Percentiles rank a stretch among this genome's conserved stretches.
These are phyloP conservation scores for Oreochromis aureus DNA, from an alignment of 2,113 vertebrate species.

Conservation along the genomic window DNA sequence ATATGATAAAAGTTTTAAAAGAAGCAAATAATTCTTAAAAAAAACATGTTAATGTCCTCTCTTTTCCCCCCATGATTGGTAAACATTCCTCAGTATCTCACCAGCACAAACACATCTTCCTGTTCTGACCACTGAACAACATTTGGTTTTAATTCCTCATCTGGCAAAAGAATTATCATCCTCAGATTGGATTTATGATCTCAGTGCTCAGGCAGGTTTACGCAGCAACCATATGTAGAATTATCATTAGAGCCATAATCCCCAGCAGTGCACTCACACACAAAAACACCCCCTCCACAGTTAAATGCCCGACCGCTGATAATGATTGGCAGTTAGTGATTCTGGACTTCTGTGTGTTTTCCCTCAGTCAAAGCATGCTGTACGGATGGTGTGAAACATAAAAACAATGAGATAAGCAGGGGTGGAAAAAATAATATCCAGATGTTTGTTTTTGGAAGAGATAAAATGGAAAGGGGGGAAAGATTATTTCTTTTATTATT, in stretches of 20 bases:
- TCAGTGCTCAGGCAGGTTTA: slow-evolving; percentile 71
- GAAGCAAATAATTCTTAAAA: not conserved
- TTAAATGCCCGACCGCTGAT: slow-evolving; percentile 25
- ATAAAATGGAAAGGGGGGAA: not conserved
- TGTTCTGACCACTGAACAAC: slow-evolving; percentile 43
- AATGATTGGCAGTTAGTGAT: slow-evolving; percentile 27
- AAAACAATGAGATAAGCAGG: slow-evolving; percentile 27
- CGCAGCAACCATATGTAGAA: slow-evolving; percentile 74
- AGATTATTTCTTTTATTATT: not conserved
- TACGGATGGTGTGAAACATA: not conserved
- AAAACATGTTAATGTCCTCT: not conserved
- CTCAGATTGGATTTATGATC: slow-evolving; percentile 74
- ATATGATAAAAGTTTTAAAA: not conserved
- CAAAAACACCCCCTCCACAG: not conserved
- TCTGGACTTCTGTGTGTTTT: not conserved
- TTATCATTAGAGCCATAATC: slow-evolving; percentile 73
- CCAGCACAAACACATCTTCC: slow-evolving; percentile 25
- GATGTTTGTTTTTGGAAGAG: slow-evolving; percentile 10
- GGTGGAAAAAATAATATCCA: not conserved
- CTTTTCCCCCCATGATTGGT: not conserved
- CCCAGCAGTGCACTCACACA: slow-evolving; percentile 22
- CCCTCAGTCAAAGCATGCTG: not conserved
- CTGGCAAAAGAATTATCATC: slow-evolving; percentile 70
- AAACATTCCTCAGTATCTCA: not conserved
- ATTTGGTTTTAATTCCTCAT: slow-evolving; percentile 72